These are phyloP conservation scores for Cerastis leucographa DNA, from an alignment of 2,888 invertebrate genomes.

Conservation along the genomic window DNA sequence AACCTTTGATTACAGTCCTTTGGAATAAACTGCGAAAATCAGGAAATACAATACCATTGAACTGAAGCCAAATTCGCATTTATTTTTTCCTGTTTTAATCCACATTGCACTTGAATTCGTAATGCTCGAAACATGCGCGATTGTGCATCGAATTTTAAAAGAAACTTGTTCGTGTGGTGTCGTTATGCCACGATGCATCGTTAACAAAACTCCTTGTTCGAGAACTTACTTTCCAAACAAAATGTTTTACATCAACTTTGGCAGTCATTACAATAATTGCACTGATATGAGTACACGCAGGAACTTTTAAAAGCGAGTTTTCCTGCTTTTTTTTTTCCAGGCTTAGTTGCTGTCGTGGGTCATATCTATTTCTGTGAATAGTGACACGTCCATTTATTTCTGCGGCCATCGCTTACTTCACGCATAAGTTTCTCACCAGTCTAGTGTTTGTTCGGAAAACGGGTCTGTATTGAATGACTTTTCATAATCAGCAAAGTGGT, in stretches of 20 bases:
- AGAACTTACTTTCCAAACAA: background rate
- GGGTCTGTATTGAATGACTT: no score
- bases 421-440: no score
- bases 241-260: background rate
- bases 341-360: no score
- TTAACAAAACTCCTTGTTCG: background rate
- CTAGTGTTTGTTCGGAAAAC: no score
- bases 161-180: conserved; percentile 6
- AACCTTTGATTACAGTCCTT: background rate
- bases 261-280: background rate
- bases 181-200: background rate
- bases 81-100: conserved; percentile 41
- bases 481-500: no score
- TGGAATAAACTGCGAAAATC: conserved; percentile 18
- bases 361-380: no score
- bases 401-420: no score
- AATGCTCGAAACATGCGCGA: conserved; percentile 16
- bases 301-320: no score
- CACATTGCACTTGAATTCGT: conserved; percentile 26
- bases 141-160: conserved; percentile 46
- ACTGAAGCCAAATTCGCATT: conserved; percentile 33
- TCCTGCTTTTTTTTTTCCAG: no score
- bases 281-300: no score
- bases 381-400: no score
- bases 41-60: conserved; percentile 51